A percentile compares a stretch with the other conserved stretches of the same genome.
These are phyloP conservation scores for Holotrichia oblita DNA, from an alignment of 1,140 invertebrate genomes.

Conservation along the genomic window DNA sequence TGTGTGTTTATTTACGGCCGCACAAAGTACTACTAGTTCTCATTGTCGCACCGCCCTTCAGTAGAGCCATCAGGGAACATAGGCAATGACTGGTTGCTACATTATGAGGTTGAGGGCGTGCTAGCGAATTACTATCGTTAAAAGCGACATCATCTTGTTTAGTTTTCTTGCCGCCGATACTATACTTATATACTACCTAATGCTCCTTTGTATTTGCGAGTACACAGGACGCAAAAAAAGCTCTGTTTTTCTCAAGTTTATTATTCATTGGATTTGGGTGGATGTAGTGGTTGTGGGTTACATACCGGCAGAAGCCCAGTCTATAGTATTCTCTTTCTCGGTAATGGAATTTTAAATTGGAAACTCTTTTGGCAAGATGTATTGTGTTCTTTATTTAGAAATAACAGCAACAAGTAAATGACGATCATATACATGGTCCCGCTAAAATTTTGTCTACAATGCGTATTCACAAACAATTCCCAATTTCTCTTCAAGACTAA, in stretches of 20 bases:
- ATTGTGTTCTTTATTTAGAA: background rate
- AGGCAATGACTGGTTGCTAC: background rate
- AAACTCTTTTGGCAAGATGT: constrained; percentile 1
- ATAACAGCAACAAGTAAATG: background rate
- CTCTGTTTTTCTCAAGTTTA: constrained; percentile 3
- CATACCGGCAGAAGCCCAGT: background rate
- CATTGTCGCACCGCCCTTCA: background rate
- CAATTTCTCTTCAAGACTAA: no score
- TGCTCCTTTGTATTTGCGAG: background rate
- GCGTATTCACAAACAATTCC: no score
- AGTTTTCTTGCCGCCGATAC: background rate
- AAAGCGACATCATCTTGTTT: background rate
- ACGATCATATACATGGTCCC: background rate
- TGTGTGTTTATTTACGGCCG: constrained; percentile 23
- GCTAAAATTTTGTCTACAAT: background rate
- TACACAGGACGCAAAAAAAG: background rate
- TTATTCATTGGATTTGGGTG: constrained; percentile 3
- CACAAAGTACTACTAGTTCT: constrained; percentile 5
- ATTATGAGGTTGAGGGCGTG: background rate
- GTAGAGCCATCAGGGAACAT: background rate
- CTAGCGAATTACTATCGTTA: background rate
- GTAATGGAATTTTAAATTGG: constrained; percentile 35
- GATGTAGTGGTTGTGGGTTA: background rate
- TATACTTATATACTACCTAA: background rate
- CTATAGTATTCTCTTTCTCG: background rate